Conservation (phyloP, 1,140 invertebrate species). For the Diprion similis region DNA sequence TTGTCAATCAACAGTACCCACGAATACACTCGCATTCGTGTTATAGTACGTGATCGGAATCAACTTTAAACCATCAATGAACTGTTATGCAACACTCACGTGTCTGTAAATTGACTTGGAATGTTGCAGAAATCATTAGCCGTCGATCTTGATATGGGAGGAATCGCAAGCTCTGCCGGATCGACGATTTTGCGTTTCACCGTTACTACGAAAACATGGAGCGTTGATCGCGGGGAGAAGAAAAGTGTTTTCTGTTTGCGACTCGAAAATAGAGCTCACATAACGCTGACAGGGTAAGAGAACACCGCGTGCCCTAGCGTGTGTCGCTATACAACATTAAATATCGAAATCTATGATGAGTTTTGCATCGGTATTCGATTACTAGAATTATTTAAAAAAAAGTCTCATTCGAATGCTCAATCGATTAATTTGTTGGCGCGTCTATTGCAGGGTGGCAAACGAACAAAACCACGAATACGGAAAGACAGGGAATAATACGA, state of each 20-base stretch:
- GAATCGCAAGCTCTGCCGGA: slow-evolving; percentile 34
- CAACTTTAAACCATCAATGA: too few relatives aligned
- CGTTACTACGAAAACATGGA: slow-evolving; percentile 49
- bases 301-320: neutral
- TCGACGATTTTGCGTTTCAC: slow-evolving; percentile 40
- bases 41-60: too few relatives aligned
- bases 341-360: neutral
- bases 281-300: slow-evolving; percentile 50
- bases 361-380: slow-evolving; percentile 24
- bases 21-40: neutral
- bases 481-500: slow-evolving; percentile 19
- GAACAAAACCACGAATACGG: slow-evolving; percentile 45
- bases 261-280: slow-evolving; percentile 39
- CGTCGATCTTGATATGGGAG: slow-evolving; percentile 55
- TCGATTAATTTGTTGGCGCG: neutral
- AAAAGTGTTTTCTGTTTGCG: slow-evolving; percentile 34
- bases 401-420: too few relatives aligned
- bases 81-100: too few relatives aligned
- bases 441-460: slow-evolving; percentile 45
- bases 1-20: slow-evolving; percentile 18
- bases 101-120: slow-evolving; percentile 18
- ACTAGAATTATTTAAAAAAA: neutral
- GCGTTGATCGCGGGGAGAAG: slow-evolving; percentile 40
- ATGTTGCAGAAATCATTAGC: slow-evolving; percentile 42
- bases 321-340: neutral